Evolutionary conservation across 2,797 vertebrate species (phyloP).

Genomic region (Lates japonicus): DNA sequence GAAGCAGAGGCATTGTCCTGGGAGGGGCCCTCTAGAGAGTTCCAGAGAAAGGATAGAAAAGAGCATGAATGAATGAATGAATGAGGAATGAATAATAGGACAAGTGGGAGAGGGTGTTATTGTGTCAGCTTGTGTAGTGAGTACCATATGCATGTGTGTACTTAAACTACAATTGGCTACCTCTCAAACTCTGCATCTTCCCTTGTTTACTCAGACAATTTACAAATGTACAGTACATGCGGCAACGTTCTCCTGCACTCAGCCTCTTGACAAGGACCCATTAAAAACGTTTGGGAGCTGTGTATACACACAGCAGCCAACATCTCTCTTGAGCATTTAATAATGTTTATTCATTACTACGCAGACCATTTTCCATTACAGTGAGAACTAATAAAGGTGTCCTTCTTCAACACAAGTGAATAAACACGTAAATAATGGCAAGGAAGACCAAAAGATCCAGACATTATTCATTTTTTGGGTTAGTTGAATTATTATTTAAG

Average conservation of each 20-base stretch:
- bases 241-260: constrained; percentile 32
- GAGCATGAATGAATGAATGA: constrained; percentile 8
- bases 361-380: constrained; percentile 52
- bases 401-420: constrained; percentile 36
- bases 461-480: no score
- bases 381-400: constrained; percentile 31
- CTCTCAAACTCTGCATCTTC: background rate
- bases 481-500: background rate
- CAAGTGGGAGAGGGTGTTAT: constrained; percentile 1
- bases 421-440: constrained; percentile 49
- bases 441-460: background rate
- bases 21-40: background rate
- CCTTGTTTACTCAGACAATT: constrained; percentile 41
- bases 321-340: constrained; percentile 56
- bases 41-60: background rate
- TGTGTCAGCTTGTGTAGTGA: constrained; percentile 6
- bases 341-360: constrained; percentile 64
- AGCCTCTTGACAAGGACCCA: constrained; percentile 48
- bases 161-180: constrained; percentile 5
- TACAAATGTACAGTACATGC: constrained; percentile 28
- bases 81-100: background rate
- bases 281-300: constrained; percentile 59
- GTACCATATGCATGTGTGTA: background rate
- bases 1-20: background rate
- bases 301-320: constrained; percentile 32